A percentile compares a stretch with the other conserved stretches of the same genome.
These are phyloP conservation scores for Caenorhabditis parvicauda DNA, from an alignment of 2,888 invertebrate genomes.

Conservation along the genomic window DNA sequence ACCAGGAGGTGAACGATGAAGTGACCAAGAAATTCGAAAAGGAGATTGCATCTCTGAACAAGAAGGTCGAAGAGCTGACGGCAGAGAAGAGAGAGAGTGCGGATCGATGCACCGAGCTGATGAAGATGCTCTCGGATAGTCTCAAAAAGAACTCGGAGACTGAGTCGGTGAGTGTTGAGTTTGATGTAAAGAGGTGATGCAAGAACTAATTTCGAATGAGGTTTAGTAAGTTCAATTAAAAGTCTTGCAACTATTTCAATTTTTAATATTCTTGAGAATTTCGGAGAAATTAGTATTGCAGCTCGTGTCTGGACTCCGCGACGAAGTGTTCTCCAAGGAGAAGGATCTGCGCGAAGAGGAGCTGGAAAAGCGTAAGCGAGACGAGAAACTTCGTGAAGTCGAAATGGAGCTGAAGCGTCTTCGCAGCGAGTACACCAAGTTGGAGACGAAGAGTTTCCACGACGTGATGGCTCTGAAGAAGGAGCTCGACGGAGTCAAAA, in stretches of 20 bases:
- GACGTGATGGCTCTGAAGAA: conserved; percentile 22
- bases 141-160: conserved; percentile 12
- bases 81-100: conserved; percentile 22
- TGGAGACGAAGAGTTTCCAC: conserved; percentile 39
- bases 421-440: conserved; percentile 23
- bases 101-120: conserved; percentile 18
- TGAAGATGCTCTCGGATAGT: conserved; percentile 12
- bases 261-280: too few species aligned
- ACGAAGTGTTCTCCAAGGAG: conserved; percentile 19
- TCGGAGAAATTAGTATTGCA: too few species aligned
- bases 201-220: too few species aligned
- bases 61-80: conserved; percentile 13
- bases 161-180: too few species aligned
- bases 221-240: too few species aligned
- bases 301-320: conserved; percentile 7
- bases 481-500: conserved; percentile 17
- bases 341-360: conserved; percentile 16
- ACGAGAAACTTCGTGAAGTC: conserved; percentile 26
- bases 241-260: too few species aligned
- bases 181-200: too few species aligned
- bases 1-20: too few species aligned
- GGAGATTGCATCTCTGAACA: conserved; percentile 5
- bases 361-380: conserved; percentile 18
- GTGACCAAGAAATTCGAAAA: conserved; percentile 2
- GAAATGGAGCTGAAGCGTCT: conserved; percentile 26